Conservation (phyloP, 2,888 invertebrate genomes). For the Hyppa rectilinea region DNA sequence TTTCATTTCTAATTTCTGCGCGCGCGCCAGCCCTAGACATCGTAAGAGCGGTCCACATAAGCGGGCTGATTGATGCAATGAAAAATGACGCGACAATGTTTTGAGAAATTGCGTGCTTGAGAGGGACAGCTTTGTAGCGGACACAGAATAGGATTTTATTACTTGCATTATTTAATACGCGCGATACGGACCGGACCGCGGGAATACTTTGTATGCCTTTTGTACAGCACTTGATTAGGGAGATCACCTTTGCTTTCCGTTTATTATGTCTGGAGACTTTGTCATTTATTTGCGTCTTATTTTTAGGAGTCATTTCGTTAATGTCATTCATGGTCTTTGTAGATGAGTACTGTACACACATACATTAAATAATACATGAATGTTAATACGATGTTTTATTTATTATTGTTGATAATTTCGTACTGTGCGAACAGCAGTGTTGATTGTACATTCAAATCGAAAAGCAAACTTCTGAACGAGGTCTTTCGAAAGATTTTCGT, state of each 20-base stretch:
- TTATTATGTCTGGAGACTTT: constrained; percentile 71
- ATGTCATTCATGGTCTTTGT: constrained; percentile 51
- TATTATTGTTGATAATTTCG: constrained; percentile 31
- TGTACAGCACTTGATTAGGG: constrained; percentile 82
- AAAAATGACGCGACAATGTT: constrained; percentile 90
- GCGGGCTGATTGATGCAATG: constrained; percentile 89
- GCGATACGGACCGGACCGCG: constrained; percentile 80
- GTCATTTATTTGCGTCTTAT: constrained; percentile 87
- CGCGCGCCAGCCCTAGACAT: constrained; percentile 77
- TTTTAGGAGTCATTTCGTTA: constrained; percentile 65
- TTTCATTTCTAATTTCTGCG: neutral
- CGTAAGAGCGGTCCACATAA: constrained; percentile 74
- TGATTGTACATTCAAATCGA: constrained; percentile 8
- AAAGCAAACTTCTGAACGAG: constrained; percentile 4
- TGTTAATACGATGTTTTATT: constrained; percentile 39
- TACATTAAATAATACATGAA: constrained; percentile 13
- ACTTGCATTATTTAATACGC: constrained; percentile 87
- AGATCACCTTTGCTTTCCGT: constrained; percentile 76
- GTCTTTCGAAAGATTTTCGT: constrained; percentile 26
- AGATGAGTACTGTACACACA: neutral
- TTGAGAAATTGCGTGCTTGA: constrained; percentile 87
- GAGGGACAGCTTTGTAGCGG: constrained; percentile 79
- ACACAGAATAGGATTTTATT: constrained; percentile 86
- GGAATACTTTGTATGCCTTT: constrained; percentile 78
- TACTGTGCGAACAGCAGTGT: constrained; percentile 15